Base-by-base conservation (phyloP, 1,140 invertebrate genomes). In the Grapholita molesta region DNA sequence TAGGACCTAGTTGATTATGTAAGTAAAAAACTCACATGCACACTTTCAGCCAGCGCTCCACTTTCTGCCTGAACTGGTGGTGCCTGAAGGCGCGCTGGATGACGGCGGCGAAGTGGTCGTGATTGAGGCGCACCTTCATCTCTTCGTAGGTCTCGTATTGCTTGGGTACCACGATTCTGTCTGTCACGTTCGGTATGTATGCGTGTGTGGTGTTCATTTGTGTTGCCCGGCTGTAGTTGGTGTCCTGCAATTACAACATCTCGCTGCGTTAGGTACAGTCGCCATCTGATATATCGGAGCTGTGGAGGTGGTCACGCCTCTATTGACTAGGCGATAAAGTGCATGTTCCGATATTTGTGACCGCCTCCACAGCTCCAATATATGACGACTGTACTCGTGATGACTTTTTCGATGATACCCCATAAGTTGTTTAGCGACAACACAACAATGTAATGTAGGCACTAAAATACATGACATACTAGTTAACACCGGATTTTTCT, bases 81-180 rank as follows among this genome's bases (percentile, higher is more conserved):
- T 89, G 90, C 69, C 86, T 87, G 69, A 93, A 94, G 57, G 92
- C 92, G 64, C 93, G 87, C 71, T 95, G 95, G 70, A 95, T 95
- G 7, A 93, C 83, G 18, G 88, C 76, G 2, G 94, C 94, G 48
- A 93, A 92, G 21, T 90, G 86, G 33, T 93, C 83, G 25, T 93
- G 84, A 72, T 93, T 92, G 15, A 93, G 70, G 11, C 93, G 80
- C 65, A 64, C 80, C 32, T 92, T 83, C 81, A 92, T 89, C 75
- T 94, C 90, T 0, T 93, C 92, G 24, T 92, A 93, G 1, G 91
- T 93, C 74, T 93, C 92, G 55, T 95, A 95, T 1, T 86, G 84
- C 64, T 91, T 90, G 1, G 93, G 84, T 1, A 85, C 90, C 11
- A 94, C 64, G 25, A 94, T 93, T 74, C 84, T 92, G 75, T 96